Percentiles rank a stretch among this genome's conserved stretches.
These are phyloP conservation scores for Hydrolagus colliei DNA, from an alignment of 2,797 vertebrate genomes.

Conservation along the genomic window DNA sequence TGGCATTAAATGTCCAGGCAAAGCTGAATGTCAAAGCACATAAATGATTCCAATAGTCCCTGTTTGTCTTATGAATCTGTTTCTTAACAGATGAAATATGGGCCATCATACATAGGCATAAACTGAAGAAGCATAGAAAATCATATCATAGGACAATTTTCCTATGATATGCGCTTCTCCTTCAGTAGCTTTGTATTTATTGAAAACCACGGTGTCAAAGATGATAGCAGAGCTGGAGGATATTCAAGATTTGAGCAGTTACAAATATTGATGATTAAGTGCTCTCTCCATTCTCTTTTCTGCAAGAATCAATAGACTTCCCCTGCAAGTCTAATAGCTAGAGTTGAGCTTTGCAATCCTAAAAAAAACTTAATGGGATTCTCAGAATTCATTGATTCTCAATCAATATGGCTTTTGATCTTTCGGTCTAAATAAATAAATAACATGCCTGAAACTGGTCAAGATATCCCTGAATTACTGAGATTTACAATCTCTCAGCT, in stretches of 20 bases:
- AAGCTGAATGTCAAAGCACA: neutral
- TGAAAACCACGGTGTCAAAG: neutral
- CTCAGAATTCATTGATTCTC: constrained; percentile 35
- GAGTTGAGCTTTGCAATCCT: neutral
- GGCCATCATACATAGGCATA: too few species aligned
- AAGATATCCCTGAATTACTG: neutral
- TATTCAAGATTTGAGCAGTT: neutral
- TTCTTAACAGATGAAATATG: too few species aligned
- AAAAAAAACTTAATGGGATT: constrained; percentile 13
- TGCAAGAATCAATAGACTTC: neutral
- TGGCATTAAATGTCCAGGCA: neutral
- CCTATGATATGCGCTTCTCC: neutral
- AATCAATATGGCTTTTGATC: constrained; percentile 33
- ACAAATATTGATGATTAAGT: neutral
- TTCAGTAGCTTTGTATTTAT: constrained; percentile 33
- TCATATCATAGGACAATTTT: neutral
- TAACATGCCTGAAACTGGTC: constrained; percentile 29
- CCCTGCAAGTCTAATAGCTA: neutral
- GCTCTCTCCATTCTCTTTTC: constrained; percentile 25
- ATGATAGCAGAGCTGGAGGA: neutral
- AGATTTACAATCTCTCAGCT: neutral
- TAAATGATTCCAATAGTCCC: neutral
- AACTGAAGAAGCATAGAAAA: neutral
- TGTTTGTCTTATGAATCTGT: neutral
- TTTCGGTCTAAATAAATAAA: constrained; percentile 22